phyloP scores from a whole-genome alignment of 2,888 invertebrate genomes.

The Philhelius pedissequus region DNA sequence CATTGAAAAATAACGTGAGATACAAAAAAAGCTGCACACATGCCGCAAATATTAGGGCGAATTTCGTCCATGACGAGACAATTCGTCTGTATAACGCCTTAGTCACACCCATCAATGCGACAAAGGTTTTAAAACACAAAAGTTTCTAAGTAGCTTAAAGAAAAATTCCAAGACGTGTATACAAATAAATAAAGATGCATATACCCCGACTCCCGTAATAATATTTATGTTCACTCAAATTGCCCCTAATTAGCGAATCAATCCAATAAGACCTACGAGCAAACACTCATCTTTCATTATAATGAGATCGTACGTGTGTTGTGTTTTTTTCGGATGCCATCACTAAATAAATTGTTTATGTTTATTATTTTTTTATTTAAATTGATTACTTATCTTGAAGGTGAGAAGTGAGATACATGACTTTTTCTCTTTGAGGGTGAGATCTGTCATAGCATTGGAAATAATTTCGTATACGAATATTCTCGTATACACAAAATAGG shows the following conservation, averaged over 20 bases:
- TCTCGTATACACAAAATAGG: background rate
- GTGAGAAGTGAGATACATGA: conserved; percentile 8
- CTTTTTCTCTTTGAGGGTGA: background rate
- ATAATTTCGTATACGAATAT: background rate
- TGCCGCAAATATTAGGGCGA: too few species aligned
- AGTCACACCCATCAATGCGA: too few species aligned
- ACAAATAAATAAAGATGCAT: background rate
- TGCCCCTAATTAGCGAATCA: conserved; percentile 33
- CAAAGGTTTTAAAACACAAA: too few species aligned
- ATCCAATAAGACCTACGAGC: conserved; percentile 4
- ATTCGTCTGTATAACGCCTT: too few species aligned
- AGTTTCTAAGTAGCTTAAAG: too few species aligned
- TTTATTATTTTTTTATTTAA: conserved; percentile 12
- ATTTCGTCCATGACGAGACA: too few species aligned
- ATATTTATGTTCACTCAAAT: conserved; percentile 27
- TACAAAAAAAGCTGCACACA: too few species aligned
- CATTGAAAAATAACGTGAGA: too few species aligned
- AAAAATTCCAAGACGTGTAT: background rate
- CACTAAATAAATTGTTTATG: conserved; percentile 23
- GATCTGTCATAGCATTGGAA: conserved; percentile 11
- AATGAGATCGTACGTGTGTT: background rate
- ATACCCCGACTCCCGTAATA: background rate
- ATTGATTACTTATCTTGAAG: conserved; percentile 38
- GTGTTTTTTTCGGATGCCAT: conserved; percentile 15
- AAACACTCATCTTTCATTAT: background rate